These are phyloP conservation scores for Ceratothoa steindachneri DNA, from an alignment of 2,888 invertebrate genomes.

Conservation along the genomic window DNA sequence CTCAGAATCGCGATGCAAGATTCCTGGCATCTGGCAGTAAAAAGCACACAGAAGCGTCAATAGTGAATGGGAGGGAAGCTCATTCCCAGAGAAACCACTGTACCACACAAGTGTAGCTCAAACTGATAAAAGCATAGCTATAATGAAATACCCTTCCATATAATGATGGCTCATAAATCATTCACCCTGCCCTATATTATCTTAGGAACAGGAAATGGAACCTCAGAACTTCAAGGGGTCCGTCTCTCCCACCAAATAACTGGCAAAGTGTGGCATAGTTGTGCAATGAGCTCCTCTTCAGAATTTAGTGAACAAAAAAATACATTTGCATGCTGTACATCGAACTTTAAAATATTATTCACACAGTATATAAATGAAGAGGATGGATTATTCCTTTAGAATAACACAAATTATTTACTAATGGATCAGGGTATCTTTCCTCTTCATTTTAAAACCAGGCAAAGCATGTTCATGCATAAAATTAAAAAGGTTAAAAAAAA, in stretches of 20 bases:
- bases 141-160: no score
- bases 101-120: no score
- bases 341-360: not conserved
- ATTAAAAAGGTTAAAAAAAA: not conserved
- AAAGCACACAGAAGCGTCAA: constrained; percentile 5
- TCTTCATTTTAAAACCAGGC: not conserved
- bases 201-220: no score
- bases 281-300: not conserved
- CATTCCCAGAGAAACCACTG: not conserved
- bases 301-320: not conserved
- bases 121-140: no score
- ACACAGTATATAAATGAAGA: not conserved
- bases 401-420: no score
- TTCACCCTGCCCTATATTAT: no score
- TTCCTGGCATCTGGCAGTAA: constrained; percentile 4
- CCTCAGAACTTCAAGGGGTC: no score
- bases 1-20: constrained; percentile 3
- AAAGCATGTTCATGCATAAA: not conserved
- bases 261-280: not conserved
- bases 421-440: no score
- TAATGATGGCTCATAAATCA: no score
- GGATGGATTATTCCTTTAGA: no score
- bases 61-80: not conserved
- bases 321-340: not conserved
- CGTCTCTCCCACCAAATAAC: no score